phyloP scores from a whole-genome alignment of 2,888 invertebrate genomes.

The Himalopsyche kuldschensis region DNA sequence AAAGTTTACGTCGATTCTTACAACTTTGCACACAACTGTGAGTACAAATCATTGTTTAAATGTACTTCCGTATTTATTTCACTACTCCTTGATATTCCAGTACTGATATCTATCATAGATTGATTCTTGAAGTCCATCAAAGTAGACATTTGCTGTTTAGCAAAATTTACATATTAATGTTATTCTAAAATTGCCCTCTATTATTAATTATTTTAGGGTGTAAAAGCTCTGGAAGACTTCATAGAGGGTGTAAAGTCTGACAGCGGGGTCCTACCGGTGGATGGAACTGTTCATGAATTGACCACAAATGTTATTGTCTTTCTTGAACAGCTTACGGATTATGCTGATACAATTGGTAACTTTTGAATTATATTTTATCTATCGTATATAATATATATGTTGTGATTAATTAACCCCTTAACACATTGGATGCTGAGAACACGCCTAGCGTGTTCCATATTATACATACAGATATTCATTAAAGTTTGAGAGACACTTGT shows the following conservation, averaged over 20 bases:
- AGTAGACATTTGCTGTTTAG: neutral
- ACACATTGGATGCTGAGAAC: no score
- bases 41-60: slow-evolving; percentile 42
- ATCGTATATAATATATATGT: no score
- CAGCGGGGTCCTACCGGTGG: slow-evolving; percentile 82
- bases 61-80: neutral
- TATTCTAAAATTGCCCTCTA: neutral
- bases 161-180: no score
- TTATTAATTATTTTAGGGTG: slow-evolving; percentile 65
- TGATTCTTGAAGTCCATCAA: neutral
- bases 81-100: no score
- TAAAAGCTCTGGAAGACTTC: slow-evolving; percentile 89
- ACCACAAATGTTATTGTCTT: slow-evolving; percentile 94
- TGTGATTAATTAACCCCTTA: neutral
- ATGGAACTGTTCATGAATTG: slow-evolving; percentile 97
- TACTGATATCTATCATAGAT: no score
- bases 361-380: slow-evolving; percentile 1
- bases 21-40: slow-evolving; percentile 75
- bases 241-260: slow-evolving; percentile 83
- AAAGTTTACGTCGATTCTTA: slow-evolving; percentile 73
- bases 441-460: no score
- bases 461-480: no score
- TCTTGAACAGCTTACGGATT: slow-evolving; percentile 81
- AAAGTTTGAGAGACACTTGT: no score
- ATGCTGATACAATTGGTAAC: slow-evolving; percentile 72